Conservation (phyloP, 1,140 invertebrate genomes). For the Procambarus virginalis region DNA sequence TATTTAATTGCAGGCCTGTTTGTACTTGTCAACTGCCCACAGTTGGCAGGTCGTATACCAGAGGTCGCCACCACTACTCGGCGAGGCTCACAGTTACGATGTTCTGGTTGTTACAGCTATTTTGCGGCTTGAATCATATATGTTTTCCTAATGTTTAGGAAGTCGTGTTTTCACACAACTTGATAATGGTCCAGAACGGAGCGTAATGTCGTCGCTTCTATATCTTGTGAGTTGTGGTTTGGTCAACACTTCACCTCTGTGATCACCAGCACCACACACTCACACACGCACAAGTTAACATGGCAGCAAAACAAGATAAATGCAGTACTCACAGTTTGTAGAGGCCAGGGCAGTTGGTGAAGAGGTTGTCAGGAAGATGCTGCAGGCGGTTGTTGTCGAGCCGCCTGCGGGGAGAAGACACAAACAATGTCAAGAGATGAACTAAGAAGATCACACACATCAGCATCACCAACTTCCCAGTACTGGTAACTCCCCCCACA, state of each 20-base stretch:
- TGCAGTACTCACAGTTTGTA: constrained; percentile 53
- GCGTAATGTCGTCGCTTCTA: too few relatives aligned
- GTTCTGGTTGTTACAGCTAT: too few relatives aligned
- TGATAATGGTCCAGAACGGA: neutral
- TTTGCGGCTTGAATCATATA: too few relatives aligned
- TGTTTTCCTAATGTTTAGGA: neutral
- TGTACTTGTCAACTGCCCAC: too few relatives aligned
- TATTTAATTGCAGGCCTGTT: too few relatives aligned
- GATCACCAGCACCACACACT: neutral
- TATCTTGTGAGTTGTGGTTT: neutral
- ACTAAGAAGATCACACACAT: too few relatives aligned
- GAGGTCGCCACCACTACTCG: too few relatives aligned
- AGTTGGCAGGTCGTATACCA: too few relatives aligned
- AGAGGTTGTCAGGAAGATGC: constrained; percentile 57
- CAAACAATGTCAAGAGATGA: too few relatives aligned
- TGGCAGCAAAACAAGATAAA: neutral
- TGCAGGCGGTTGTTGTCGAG: constrained; percentile 47
- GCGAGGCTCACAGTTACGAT: too few relatives aligned
- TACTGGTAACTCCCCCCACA: too few relatives aligned
- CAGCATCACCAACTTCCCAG: too few relatives aligned
- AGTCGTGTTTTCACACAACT: neutral
- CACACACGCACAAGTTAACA: neutral
- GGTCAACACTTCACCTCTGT: neutral
- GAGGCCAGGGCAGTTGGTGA: constrained; percentile 52
- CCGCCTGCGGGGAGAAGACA: constrained; percentile 17